A percentile compares a stretch with the other conserved stretches of the same genome.
Evolutionary conservation across 2,797 vertebrate species (phyloP).

Genomic region (Sus cebifrons): DNA sequence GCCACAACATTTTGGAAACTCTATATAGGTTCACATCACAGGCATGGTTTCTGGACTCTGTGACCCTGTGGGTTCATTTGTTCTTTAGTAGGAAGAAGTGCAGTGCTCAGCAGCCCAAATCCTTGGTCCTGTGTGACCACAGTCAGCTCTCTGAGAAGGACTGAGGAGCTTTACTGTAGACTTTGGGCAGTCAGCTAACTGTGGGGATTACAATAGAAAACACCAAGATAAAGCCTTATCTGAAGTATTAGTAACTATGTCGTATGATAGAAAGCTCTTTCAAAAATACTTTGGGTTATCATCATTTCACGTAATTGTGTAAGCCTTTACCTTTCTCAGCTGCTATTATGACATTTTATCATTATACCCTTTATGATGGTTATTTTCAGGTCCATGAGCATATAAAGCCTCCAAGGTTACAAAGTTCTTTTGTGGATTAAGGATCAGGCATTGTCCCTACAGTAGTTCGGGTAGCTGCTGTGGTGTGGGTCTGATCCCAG

Average conservation of each 20-base stretch:
- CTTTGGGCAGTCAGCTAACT: not conserved
- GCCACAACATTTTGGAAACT: not conserved
- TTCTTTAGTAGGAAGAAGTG: not conserved
- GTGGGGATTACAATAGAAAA: not conserved
- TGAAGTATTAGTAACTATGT: not conserved
- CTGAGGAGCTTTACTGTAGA: not conserved
- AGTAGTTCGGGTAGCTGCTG: too few relatives aligned
- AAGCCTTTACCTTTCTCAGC: slow-evolving; percentile 27
- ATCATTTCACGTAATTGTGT: slow-evolving; percentile 23
- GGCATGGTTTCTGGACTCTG: not conserved
- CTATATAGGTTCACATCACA: not conserved
- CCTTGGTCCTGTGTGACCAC: not conserved
- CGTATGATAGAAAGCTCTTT: not conserved
- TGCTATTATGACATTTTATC: not conserved
- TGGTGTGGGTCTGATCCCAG: too few relatives aligned
- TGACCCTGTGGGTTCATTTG: not conserved
- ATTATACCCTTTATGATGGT: not conserved
- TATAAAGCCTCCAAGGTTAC: not conserved
- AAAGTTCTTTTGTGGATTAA: not conserved
- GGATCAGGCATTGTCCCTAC: too few relatives aligned
- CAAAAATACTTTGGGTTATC: not conserved
- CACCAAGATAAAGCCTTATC: slow-evolving; percentile 5
- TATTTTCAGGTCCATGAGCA: slow-evolving; percentile 18
- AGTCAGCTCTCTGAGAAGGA: not conserved
- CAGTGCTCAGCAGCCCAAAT: not conserved